Percentiles rank a stretch among this genome's conserved stretches.
Evolutionary conservation across 64 coral and sea anemone species (phyloP).

Genomic region (Hydrozoanthus tunicans): DNA sequence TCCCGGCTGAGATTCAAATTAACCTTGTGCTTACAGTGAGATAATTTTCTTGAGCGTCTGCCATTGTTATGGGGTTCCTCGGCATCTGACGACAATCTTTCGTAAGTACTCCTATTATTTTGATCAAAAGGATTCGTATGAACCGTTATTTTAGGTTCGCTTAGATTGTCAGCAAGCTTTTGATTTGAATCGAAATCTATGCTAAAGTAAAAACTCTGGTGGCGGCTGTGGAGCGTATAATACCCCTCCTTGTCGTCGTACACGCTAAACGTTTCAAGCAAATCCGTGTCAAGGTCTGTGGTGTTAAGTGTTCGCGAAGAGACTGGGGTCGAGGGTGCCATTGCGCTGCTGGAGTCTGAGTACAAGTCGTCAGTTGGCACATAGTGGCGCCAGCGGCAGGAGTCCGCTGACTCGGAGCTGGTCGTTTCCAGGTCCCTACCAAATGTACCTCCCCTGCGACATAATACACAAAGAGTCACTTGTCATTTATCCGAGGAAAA

Average conservation of each 20-base stretch:
- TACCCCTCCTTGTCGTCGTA: conserved; percentile 39
- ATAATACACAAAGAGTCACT: neutral
- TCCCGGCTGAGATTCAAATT: neutral
- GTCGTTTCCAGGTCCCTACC: neutral
- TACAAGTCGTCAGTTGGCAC: conserved; percentile 10
- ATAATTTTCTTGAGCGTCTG: neutral
- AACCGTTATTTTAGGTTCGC: neutral
- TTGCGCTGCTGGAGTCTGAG: conserved; percentile 34
- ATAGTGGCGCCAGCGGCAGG: conserved; percentile 15
- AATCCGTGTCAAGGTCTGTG: conserved; percentile 35
- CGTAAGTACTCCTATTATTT: neutral
- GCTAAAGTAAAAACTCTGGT: conserved; percentile 49
- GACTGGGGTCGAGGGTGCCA: conserved; percentile 50
- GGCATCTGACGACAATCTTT: neutral
- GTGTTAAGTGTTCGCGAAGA: conserved; percentile 1
- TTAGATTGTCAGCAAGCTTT: neutral
- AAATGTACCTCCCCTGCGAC: conserved; percentile 28
- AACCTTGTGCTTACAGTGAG: neutral
- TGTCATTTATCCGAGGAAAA: neutral
- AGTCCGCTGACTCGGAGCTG: conserved; percentile 11
- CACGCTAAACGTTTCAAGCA: conserved; percentile 39
- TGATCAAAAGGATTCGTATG: conserved; percentile 10
- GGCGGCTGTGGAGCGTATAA: conserved; percentile 7
- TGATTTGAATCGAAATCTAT: conserved; percentile 23
- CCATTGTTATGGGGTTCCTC: neutral